Conservation (phyloP, 2,113 vertebrate species). For the Melierax canorus region DNA sequence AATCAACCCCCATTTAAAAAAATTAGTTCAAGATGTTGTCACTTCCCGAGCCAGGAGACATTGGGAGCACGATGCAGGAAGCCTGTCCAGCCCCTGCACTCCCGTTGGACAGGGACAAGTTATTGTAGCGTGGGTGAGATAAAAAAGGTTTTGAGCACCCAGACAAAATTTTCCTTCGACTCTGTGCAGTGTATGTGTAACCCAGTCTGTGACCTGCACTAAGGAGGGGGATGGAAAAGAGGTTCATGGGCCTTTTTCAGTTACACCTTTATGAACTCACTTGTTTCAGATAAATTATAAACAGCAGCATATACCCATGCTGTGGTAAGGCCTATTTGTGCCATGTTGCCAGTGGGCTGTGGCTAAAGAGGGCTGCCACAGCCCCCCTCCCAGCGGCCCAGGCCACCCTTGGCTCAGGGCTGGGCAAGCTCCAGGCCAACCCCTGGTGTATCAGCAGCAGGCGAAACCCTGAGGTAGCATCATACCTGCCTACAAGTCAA, state of each 20-base stretch:
- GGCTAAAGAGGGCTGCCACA: neutral
- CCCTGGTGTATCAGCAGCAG: neutral
- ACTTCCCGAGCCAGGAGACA: slow-evolving; percentile 41
- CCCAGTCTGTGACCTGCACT: neutral
- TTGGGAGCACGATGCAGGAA: slow-evolving; percentile 11
- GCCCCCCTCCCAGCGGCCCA: neutral
- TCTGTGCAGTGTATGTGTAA: neutral
- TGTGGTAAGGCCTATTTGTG: neutral
- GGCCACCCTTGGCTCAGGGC: neutral
- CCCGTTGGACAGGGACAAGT: neutral
- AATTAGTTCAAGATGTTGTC: slow-evolving; percentile 65
- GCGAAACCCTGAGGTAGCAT: neutral
- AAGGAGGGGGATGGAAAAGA: neutral
- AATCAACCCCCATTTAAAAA: slow-evolving; percentile 46
- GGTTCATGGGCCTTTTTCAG: neutral
- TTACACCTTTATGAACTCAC: neutral
- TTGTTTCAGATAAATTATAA: neutral
- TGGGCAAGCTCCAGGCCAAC: neutral
- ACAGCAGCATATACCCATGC: neutral
- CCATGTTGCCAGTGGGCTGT: neutral
- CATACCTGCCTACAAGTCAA: neutral
- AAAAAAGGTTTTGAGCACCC: slow-evolving; percentile 13
- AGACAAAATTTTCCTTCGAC: slow-evolving; percentile 6
- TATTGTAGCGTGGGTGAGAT: neutral
- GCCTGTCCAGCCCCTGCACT: neutral